Evolutionary conservation across 2,888 invertebrate species (phyloP).

Genomic region (Lasioglossum oenotherae): DNA sequence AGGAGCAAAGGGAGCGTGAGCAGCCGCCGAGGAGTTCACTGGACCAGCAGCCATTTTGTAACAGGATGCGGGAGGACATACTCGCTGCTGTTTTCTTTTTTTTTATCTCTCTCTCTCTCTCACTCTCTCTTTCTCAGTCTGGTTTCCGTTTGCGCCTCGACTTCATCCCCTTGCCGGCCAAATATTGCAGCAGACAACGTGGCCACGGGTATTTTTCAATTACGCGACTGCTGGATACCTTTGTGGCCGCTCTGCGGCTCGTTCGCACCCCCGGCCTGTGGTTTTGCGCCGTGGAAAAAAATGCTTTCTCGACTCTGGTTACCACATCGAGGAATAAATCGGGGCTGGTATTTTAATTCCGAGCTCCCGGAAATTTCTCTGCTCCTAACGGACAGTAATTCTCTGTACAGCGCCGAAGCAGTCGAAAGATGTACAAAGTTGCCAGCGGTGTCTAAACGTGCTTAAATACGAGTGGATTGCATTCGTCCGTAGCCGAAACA

Average conservation of each 20-base stretch:
- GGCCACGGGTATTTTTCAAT: conserved; percentile 62
- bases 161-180: not conserved
- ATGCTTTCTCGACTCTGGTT: not conserved
- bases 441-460: not conserved
- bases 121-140: not conserved
- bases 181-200: conserved; percentile 36
- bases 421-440: not conserved
- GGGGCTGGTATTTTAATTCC: conserved; percentile 19
- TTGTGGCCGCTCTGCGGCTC: conserved; percentile 27
- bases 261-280: conserved; percentile 21
- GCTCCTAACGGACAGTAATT: not conserved
- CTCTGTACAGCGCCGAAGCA: not conserved
- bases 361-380: not conserved
- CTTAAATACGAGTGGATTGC: not conserved
- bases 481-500: not conserved
- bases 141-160: not conserved
- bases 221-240: conserved; percentile 36
- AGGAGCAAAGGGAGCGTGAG: conserved; percentile 18
- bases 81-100: not conserved
- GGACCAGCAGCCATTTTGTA: conserved; percentile 46
- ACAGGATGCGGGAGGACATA: conserved; percentile 18
- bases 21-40: conserved; percentile 44
- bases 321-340: conserved; percentile 30
- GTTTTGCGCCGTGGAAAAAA: conserved; percentile 26
- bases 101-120: not conserved